Conservation (phyloP, 2,888 invertebrate genomes). For the Cheilosia vulpina region DNA sequence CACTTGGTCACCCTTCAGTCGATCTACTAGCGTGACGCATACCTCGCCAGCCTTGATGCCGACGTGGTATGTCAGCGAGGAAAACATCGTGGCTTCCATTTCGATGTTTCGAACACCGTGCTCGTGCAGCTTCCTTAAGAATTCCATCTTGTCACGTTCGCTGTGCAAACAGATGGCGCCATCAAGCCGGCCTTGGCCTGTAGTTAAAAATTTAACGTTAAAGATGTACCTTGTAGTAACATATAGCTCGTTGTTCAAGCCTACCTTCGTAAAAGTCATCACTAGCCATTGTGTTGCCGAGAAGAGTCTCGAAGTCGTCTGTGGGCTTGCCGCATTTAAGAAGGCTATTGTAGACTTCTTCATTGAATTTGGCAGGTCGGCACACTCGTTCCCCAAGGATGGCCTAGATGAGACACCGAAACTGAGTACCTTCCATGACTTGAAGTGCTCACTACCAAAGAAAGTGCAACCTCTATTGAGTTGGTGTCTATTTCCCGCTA, state of each 20-base stretch:
- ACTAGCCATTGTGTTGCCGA: constrained; percentile 90
- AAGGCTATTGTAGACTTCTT: constrained; percentile 85
- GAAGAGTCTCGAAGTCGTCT: constrained; percentile 85
- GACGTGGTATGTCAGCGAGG: constrained; percentile 87
- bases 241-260: not conserved
- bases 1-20: constrained; percentile 89
- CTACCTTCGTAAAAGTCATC: constrained; percentile 92
- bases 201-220: constrained; percentile 31
- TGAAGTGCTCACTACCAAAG: too few relatives aligned
- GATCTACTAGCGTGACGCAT: constrained; percentile 89
- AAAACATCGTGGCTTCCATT: constrained; percentile 91
- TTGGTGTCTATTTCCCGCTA: not conserved
- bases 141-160: constrained; percentile 87
- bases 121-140: constrained; percentile 84
- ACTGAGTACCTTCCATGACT: not conserved
- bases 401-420: constrained; percentile 84
- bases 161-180: constrained; percentile 90
- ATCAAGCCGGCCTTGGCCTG: constrained; percentile 90
- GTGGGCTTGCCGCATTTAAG: constrained; percentile 78
- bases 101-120: constrained; percentile 90
- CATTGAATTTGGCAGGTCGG: constrained; percentile 92
- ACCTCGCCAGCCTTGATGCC: constrained; percentile 88
- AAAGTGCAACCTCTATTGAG: too few relatives aligned
- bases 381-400: constrained; percentile 92
- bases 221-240: too few relatives aligned